Evolutionary conservation across 2,888 invertebrate genomes (phyloP).

Genomic region (Yponomeuta cagnagella): DNA sequence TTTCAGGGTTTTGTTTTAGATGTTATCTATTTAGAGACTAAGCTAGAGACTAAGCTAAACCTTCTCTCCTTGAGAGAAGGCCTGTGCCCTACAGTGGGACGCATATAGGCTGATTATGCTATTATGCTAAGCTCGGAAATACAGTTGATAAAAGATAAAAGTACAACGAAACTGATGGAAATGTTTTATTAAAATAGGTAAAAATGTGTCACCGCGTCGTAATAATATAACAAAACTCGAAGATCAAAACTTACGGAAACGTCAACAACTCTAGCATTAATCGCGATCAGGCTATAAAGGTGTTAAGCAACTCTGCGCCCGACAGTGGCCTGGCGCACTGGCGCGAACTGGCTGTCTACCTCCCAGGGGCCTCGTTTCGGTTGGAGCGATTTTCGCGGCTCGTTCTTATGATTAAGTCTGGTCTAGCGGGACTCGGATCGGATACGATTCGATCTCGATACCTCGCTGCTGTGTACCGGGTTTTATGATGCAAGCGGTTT

Average conservation of each 20-base stretch:
- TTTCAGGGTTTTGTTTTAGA: no score
- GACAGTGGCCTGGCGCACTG: background rate
- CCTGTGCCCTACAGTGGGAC: no score
- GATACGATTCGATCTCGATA: constrained; percentile 26
- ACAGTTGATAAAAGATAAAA: no score
- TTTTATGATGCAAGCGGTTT: constrained; percentile 2
- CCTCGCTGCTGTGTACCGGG: background rate
- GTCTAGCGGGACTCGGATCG: constrained; percentile 56
- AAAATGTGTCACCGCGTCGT: background rate
- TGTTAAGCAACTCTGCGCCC: background rate
- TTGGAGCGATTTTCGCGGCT: constrained; percentile 65
- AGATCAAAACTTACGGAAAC: background rate
- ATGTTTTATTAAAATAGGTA: no score
- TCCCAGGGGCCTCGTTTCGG: constrained; percentile 65
- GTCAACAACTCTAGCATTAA: background rate
- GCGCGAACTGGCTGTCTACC: constrained; percentile 16
- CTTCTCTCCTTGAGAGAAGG: no score
- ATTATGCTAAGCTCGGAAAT: no score
- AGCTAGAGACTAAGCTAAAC: no score
- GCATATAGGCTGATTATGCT: no score
- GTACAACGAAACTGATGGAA: no score
- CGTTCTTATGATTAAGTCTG: constrained; percentile 73
- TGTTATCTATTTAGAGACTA: no score
- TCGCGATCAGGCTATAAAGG: background rate
- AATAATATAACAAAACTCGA: background rate